Base-by-base conservation (phyloP, 92 coral and sea anemone genomes). In the Umimayanthus kanabou region DNA sequence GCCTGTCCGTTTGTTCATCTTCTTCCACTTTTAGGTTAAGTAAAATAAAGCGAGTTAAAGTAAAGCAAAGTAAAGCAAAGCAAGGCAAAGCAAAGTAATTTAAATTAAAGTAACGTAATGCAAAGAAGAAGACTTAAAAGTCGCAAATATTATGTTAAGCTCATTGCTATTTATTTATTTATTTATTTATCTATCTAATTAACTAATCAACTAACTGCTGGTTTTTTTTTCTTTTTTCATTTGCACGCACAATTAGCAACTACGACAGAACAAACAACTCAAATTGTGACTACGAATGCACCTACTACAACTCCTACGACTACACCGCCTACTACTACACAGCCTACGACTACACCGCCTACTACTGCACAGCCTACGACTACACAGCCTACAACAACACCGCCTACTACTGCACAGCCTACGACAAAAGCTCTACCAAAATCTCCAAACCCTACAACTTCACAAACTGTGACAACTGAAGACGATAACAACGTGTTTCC, bases 381-480 rank as follows among this genome's bases (percentile, higher is more conserved):
- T 23, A 28, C 65, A 77, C 81, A 26, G 6, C 6, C 81, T 28
- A 77, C 77, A 0, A 77, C 28, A 16, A 42, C 53, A 39, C 28
- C 2, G 47, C 15, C 4, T 26, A 70, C 75, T 0, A 79, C 10
- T 28, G 15, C 61, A 79, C 61, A 39, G 30, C 47, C 81, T n/a
- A n/a, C 81, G 25, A 45, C 81, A 77, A 45, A 23, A 43, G 25
- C 81, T 25, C 28, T 7, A 9, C 26, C 11, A 39, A 72, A 42
- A 16, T 29, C 76, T 72, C 14, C 76, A 9, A 72, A 72, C 40
- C 53, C 53, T 47, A 47, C 58, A 13, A 66, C 76, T 1, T 13
- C 71, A 39, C 76, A 40, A 66, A 39, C 53, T 58, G 43, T 53
- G 57, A 82, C 86, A 66, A 67, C n/a, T 11, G 76, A 43, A 82